phyloP scores from a whole-genome alignment of 1,140 invertebrate genomes.

The Oscheius sp. region DNA sequence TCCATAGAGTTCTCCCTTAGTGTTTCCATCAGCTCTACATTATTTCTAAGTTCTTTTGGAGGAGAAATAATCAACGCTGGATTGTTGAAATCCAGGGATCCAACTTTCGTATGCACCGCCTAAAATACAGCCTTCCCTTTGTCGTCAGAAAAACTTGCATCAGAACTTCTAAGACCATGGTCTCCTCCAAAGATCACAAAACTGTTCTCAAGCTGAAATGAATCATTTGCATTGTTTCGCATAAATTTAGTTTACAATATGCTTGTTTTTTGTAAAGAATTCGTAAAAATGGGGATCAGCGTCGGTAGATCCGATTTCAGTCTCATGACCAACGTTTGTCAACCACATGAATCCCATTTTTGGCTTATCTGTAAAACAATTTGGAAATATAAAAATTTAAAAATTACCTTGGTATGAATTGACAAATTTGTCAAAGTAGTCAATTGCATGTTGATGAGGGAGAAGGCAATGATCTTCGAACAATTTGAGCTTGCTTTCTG shows the following conservation, averaged over 20 bases:
- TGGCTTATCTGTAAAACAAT: too few species aligned
- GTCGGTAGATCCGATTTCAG: neutral
- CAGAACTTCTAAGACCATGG: too few species aligned
- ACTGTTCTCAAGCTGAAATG: conserved; percentile 35
- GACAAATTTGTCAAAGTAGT: neutral
- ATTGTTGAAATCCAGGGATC: conserved; percentile 30
- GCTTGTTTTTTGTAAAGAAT: conserved; percentile 10
- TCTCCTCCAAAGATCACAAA: conserved; percentile 35
- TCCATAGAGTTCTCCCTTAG: conserved; percentile 28
- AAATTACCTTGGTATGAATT: conserved; percentile 17
- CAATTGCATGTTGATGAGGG: neutral
- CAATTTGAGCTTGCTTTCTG: too few species aligned
- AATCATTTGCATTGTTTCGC: too few species aligned
- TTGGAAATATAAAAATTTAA: too few species aligned
- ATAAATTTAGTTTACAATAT: neutral
- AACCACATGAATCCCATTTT: conserved; percentile 23
- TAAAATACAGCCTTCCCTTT: too few species aligned
- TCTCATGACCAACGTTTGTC: conserved; percentile 11
- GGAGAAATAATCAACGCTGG: conserved; percentile 32
- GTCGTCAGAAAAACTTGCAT: too few species aligned
- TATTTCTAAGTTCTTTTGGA: conserved; percentile 21
- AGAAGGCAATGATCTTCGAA: neutral
- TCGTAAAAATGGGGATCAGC: neutral
- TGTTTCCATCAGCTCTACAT: neutral
- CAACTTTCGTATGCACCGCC: conserved; percentile 16